These are phyloP conservation scores for Ammodytes marinus DNA, from an alignment of 2,113 vertebrate genomes.

Conservation along the genomic window DNA sequence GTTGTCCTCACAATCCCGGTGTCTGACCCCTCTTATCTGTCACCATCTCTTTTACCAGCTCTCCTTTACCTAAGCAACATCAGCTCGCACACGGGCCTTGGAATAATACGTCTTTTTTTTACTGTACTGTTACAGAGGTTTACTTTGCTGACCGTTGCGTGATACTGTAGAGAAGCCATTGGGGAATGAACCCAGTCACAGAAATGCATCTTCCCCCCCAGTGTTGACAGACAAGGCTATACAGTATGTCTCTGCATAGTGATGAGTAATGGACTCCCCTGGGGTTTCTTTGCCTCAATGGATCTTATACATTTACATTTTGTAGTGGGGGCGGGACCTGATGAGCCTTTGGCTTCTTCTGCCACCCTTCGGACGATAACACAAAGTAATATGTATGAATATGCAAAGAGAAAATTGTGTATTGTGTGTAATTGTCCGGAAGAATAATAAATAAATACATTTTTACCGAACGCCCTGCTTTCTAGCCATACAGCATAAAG, in stretches of 20 bases:
- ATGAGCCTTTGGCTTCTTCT: no score
- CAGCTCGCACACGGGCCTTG: neutral
- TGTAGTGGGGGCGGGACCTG: no score
- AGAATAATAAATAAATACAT: constrained; percentile 26
- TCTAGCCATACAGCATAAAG: neutral
- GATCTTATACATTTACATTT: constrained; percentile 15
- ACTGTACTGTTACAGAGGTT: constrained; percentile 36
- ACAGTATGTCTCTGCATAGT: constrained; percentile 32
- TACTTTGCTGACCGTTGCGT: constrained; percentile 42
- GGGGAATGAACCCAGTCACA: constrained; percentile 36
- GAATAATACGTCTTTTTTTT: constrained; percentile 23
- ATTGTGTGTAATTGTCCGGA: no score
- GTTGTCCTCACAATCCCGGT: constrained; percentile 38
- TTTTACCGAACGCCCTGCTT: constrained; percentile 7
- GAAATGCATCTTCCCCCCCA: constrained; percentile 26
- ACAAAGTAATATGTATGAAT: no score
- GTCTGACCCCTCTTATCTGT: constrained; percentile 51
- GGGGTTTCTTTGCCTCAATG: neutral
- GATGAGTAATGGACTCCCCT: constrained; percentile 52
- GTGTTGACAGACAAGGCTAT: constrained; percentile 60
- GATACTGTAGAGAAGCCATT: constrained; percentile 28
- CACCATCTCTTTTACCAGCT: constrained; percentile 53
- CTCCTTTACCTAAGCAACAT: constrained; percentile 42
- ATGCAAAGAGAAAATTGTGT: no score
- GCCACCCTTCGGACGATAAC: no score